Base-by-base conservation (phyloP, 1,140 invertebrate genomes). In the Apocrypta bakeri region DNA sequence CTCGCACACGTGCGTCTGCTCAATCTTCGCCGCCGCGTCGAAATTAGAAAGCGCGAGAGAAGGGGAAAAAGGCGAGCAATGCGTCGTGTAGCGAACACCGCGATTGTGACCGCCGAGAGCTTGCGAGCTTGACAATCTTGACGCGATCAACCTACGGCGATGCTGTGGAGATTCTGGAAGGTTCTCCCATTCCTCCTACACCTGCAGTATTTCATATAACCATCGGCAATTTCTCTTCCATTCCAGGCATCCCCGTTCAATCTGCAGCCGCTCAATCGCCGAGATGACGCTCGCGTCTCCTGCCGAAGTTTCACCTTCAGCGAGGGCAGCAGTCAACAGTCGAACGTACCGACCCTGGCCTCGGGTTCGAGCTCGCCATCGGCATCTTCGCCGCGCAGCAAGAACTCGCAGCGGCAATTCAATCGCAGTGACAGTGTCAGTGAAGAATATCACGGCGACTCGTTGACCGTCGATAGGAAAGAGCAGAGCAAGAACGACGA, bases 361-460 rank as follows among this genome's bases (percentile, higher is more conserved):
- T 48, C 63, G 37, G 37, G 40, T 17, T 63, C 73, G 0, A 66
- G 9, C 9, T 21, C 56, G 27, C 48, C n/a, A n/a, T n/a, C 73
- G 42, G 8, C 27, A 0, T 25, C 56, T 4, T 40, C 73, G 17
- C 81, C 83, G 81, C 42, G 21, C 27, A 81, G 86, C 4, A 42
- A 84, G n/a, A 78, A 68, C 14, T 68, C 82, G 8, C 74, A 79
- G 72, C 85, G 85, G 31, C 75, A 82, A 84, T 84, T 88, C 12
- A 81, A 40, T n/a, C 79, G 88, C 64, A 89, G 89, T 87, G 89
- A 89, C 66, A 90, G 90, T 88, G 86, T 88, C 42, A 84, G 87
- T 87, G 89, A 91, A 40, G 89, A 91, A 84, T 87, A 86, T 79
- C 80, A 83, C 63, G 85, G 83, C 84, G 86, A 86, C 25, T 61